These are phyloP conservation scores for Manis crassicaudata DNA, from an alignment of 2,797 vertebrate genomes.

Conservation along the genomic window DNA sequence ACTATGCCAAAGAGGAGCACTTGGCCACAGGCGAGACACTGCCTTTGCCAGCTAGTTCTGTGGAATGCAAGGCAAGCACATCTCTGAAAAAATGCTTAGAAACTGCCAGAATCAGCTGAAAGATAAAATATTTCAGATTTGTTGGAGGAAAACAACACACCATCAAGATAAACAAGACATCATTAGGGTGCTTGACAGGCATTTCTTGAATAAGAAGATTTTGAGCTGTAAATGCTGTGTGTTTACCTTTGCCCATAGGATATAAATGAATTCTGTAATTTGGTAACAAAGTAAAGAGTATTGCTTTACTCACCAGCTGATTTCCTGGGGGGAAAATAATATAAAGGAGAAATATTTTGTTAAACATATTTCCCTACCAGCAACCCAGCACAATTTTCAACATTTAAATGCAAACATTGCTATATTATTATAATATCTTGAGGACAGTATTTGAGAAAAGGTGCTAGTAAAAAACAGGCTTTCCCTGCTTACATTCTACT, in stretches of 20 bases:
- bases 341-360: constrained; percentile 38
- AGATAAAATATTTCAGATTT: neutral
- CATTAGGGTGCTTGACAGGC: neutral
- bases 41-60: neutral
- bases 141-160: neutral
- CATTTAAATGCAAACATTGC: constrained; percentile 26
- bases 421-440: constrained; percentile 28
- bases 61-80: neutral
- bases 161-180: constrained; percentile 27
- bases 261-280: constrained; percentile 37
- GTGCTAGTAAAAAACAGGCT: neutral
- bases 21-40: neutral
- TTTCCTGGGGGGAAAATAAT: neutral
- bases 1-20: neutral
- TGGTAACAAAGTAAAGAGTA: constrained; percentile 29
- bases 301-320: constrained; percentile 28
- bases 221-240: neutral
- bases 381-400: neutral
- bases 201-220: neutral
- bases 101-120: neutral
- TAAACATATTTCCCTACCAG: constrained; percentile 45
- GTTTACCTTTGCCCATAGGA: constrained; percentile 22
- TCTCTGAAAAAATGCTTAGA: neutral
- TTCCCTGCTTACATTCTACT: neutral
- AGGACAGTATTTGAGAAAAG: constrained; percentile 16